These are phyloP conservation scores for Phaedon cochleariae DNA, from an alignment of 2,888 invertebrate genomes.

Conservation along the genomic window DNA sequence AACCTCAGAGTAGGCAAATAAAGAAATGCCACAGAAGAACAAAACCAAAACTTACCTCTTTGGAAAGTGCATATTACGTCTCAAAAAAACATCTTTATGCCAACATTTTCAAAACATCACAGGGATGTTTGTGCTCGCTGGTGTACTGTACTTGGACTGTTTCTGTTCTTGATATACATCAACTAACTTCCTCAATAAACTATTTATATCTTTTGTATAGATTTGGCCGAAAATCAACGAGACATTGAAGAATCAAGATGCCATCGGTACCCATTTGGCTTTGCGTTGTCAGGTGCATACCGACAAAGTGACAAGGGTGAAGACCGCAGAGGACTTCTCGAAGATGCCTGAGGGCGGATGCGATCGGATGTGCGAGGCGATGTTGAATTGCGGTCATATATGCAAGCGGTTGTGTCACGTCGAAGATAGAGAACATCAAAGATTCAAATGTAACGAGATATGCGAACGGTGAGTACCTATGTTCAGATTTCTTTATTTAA, in stretches of 20 bases:
- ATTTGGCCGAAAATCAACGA: conserved; percentile 68
- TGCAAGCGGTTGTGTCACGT: conserved; percentile 71
- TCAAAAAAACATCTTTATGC: too few relatives aligned
- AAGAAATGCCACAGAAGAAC: too few relatives aligned
- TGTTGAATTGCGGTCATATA: conserved; percentile 67
- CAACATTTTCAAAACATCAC: too few relatives aligned
- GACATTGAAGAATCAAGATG: conserved; percentile 63
- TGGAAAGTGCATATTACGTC: too few relatives aligned
- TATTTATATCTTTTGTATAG: conserved; percentile 45
- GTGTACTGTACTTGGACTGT: too few relatives aligned
- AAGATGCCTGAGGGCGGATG: conserved; percentile 72
- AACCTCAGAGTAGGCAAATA: too few relatives aligned
- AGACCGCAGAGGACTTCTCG: conserved; percentile 61
- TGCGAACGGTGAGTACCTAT: conserved; percentile 68
- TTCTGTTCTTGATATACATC: too few relatives aligned
- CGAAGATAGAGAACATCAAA: conserved; percentile 65
- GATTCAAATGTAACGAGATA: conserved; percentile 62
- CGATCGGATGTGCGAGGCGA: conserved; percentile 62
- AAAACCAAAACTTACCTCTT: too few relatives aligned
- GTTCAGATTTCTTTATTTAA: too few relatives aligned
- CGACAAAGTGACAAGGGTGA: conserved; percentile 34
- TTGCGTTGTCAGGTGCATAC: conserved; percentile 67
- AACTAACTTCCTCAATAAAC: too few relatives aligned
- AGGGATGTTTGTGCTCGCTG: too few relatives aligned
- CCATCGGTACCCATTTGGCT: conserved; percentile 65